Evolutionary conservation across 2,888 invertebrate genomes (phyloP), one percentile per base, ranked within the genome.

Genomic region (Drosophila antonietae): DNA sequence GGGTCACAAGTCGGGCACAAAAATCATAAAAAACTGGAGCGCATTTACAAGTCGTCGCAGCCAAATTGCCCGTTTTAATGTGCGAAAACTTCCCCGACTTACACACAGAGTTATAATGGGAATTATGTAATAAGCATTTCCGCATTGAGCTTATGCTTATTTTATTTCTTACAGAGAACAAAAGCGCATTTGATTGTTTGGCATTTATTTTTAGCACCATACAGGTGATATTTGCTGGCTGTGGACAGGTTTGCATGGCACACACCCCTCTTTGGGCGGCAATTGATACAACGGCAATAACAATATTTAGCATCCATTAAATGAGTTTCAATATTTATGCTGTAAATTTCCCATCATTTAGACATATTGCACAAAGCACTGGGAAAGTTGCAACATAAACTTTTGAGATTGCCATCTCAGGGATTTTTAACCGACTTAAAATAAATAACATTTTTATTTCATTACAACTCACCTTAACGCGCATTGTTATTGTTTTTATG

Each of bases 51-150:
- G 88, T 87, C 86, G 86, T 69, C 71, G 68, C 74, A 76, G 81
- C 86, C 78, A 76, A 85, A 85, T 75, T 77, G 80, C 73, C 64
- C 56, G 41, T 68, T 85, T 84, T 84, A 81, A 79, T 87, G 72
- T 66, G 77, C 73, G 67, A 89, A 89, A 85, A 89, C 80, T 85
- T 87, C 84, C 84, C 84, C 81, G 84, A 74, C 78, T 71, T 33
- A 18, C 51, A 73, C 72, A 72, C 60, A 68, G 65, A 68, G 62
- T 46, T 66, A 43, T 70, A 65, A 55, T 75, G 78, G 60, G 83
- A 85, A 73, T 85, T 85, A 85, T 85, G 84, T 81, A 85, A 89
- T 71, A 68, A 59, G 74, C 52, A 83, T 86, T 85, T 85, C 84
- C 84, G 84, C 73, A 68, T 80, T 76, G 55, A 7, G 35, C 37